A percentile compares a stretch with the other conserved stretches of the same genome.
Conservation (phyloP, 2,113 vertebrate species). For the Gasterosteus nipponicus region DNA sequence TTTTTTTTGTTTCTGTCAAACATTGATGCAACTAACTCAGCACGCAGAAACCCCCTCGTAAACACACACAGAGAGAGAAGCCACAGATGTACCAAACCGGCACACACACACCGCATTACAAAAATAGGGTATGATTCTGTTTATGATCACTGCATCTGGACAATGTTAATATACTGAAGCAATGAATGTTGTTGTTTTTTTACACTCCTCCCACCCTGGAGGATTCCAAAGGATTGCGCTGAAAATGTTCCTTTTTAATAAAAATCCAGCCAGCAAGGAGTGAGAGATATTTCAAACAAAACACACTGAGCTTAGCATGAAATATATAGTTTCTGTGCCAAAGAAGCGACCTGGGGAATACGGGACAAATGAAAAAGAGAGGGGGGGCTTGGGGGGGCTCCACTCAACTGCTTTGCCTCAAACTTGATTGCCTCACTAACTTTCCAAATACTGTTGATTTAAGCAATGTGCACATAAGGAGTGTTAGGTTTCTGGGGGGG, state of each 20-base stretch:
- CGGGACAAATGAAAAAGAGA: conserved; percentile 53
- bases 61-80: conserved; percentile 28
- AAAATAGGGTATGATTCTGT: conserved; percentile 59
- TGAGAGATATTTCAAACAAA: conserved; percentile 66
- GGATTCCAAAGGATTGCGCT: conserved; percentile 57
- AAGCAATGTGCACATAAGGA: conserved; percentile 63
- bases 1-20: conserved; percentile 38
- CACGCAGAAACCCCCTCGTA: conserved; percentile 46
- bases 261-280: conserved; percentile 59
- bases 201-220: conserved; percentile 42
- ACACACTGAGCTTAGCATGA: conserved; percentile 53
- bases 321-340: conserved; percentile 62
- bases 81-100: conserved; percentile 35
- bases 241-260: conserved; percentile 68
- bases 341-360: conserved; percentile 63
- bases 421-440: conserved; percentile 73
- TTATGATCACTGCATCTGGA: conserved; percentile 66
- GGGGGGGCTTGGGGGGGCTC: conserved; percentile 16
- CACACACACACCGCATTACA: conserved; percentile 21
- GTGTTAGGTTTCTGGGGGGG: conserved; percentile 62
- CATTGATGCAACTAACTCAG: conserved; percentile 21
- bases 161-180: conserved; percentile 66
- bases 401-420: conserved; percentile 57
- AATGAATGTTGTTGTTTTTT: conserved; percentile 59
- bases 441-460: conserved; percentile 78